Evolutionary conservation across 2,113 vertebrate species (phyloP).

Genomic region (Petrocephalus microphthalmus): DNA sequence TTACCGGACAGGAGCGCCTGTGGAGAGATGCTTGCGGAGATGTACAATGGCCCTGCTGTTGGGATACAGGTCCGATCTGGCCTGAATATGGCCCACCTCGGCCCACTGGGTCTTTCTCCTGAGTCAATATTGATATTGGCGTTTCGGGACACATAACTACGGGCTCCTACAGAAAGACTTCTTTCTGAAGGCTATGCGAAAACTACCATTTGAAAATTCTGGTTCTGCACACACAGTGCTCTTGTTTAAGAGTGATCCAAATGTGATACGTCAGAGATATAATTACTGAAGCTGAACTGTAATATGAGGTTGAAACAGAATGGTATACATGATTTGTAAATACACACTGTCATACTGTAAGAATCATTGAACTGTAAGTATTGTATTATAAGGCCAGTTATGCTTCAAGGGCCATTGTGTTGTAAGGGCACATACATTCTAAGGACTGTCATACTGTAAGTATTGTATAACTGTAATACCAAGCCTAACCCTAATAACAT

Average conservation of each 20-base stretch:
- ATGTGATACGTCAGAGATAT: neutral
- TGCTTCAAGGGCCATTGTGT: neutral
- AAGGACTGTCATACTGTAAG: neutral
- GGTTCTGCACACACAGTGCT: neutral
- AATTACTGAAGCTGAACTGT: neutral
- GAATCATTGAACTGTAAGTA: neutral
- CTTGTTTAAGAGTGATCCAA: neutral
- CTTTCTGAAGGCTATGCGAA: conserved; percentile 18
- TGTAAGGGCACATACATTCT: neutral
- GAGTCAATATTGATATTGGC: conserved; percentile 58
- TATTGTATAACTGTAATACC: neutral
- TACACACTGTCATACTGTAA: neutral
- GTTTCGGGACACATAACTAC: conserved; percentile 30
- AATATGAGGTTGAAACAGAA: neutral
- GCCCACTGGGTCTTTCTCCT: conserved; percentile 39
- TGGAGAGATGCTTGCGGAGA: neutral
- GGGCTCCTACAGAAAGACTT: conserved; percentile 14
- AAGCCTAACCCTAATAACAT: neutral
- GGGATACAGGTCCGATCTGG: conserved; percentile 28
- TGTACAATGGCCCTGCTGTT: conserved; percentile 49
- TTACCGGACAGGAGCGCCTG: conserved; percentile 25
- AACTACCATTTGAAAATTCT: neutral
- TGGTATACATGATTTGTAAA: neutral
- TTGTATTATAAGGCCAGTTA: neutral
- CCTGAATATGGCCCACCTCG: conserved; percentile 23